These are phyloP conservation scores for Pelobates cultripes DNA, from an alignment of 2,797 vertebrate species.

Conservation along the genomic window DNA sequence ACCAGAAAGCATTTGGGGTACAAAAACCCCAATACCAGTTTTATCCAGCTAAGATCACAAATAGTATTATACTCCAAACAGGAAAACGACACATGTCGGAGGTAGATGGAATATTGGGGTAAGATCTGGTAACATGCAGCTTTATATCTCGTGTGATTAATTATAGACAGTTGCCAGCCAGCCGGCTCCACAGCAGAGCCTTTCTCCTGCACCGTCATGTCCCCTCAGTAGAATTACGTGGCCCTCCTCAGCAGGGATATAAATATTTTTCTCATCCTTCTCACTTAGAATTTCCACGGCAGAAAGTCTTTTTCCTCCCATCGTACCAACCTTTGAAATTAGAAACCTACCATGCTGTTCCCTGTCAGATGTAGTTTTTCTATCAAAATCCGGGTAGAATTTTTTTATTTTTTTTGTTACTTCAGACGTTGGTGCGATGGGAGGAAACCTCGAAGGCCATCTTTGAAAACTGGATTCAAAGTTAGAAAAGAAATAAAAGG, in stretches of 20 bases:
- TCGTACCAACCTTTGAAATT: slow-evolving; percentile 54
- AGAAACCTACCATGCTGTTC: slow-evolving; percentile 49
- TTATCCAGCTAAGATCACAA: no score
- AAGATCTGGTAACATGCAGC: neutral
- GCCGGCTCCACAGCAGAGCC: neutral
- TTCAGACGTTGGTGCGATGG: slow-evolving; percentile 43
- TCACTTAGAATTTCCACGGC: slow-evolving; percentile 51
- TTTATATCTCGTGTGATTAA: slow-evolving; percentile 9
- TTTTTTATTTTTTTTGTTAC: slow-evolving; percentile 36
- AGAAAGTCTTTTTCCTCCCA: slow-evolving; percentile 47
- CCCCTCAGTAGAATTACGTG: slow-evolving; percentile 23
- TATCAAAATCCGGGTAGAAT: slow-evolving; percentile 46
- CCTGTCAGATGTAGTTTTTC: slow-evolving; percentile 54
- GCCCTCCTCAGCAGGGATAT: slow-evolving; percentile 45
- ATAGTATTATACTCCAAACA: no score
- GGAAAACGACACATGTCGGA: neutral
- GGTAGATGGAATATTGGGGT: neutral
- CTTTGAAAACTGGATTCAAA: slow-evolving; percentile 55
- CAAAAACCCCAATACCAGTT: no score
- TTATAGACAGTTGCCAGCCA: slow-evolving; percentile 3
- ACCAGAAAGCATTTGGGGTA: no score
- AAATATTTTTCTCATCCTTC: slow-evolving; percentile 56
- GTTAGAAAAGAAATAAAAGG: slow-evolving; percentile 50
- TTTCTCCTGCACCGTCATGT: neutral
- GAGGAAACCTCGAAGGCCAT: slow-evolving; percentile 55